These are phyloP conservation scores for Mirza zaza DNA, from an alignment of 2,113 vertebrate genomes.

Conservation along the genomic window DNA sequence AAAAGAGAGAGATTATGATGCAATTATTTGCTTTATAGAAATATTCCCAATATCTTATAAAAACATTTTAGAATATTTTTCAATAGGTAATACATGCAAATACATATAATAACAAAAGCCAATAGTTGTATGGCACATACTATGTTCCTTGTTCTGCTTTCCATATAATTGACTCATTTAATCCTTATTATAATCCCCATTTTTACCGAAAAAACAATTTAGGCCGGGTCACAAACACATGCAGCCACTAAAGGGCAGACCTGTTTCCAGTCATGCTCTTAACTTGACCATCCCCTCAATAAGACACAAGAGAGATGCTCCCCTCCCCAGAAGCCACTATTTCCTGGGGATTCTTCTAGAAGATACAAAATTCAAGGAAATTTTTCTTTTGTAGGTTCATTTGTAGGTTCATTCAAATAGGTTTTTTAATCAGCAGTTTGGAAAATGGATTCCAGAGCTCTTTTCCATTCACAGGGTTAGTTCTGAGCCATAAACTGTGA, in stretches of 20 bases:
- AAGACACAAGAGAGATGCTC: neutral
- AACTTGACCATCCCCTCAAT: neutral
- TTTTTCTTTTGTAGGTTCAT: neutral
- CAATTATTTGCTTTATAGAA: neutral
- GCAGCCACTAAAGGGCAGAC: neutral
- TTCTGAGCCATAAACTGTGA: constrained; percentile 58
- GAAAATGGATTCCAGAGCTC: constrained; percentile 27
- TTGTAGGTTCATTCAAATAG: neutral
- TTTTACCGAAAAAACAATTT: neutral
- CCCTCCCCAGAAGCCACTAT: neutral
- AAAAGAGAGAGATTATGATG: neutral
- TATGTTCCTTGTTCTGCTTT: neutral
- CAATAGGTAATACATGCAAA: neutral
- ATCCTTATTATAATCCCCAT: constrained; percentile 13
- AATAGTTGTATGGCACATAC: neutral
- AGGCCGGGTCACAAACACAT: neutral
- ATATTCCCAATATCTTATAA: neutral
- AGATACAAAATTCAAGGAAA: neutral
- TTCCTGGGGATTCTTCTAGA: constrained; percentile 43
- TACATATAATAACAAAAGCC: neutral
- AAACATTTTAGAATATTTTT: neutral
- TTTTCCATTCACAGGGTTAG: neutral
- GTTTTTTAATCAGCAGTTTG: constrained; percentile 57
- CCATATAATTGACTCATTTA: neutral
- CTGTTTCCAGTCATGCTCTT: neutral